phyloP scores from a whole-genome alignment of 2,888 invertebrate genomes.

The Synanthedon tipuliformis region DNA sequence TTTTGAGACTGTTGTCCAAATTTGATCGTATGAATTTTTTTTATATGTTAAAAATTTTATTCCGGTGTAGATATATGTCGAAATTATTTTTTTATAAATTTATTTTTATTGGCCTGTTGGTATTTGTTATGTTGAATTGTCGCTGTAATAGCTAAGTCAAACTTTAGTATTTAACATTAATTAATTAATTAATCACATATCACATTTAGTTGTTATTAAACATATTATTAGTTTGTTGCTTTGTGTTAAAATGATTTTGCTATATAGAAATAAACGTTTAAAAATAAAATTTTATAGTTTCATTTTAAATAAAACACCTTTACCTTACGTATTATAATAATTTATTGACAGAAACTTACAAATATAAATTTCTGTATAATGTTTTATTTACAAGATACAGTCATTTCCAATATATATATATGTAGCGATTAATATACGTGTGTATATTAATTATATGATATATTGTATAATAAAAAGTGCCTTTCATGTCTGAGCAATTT shows the following conservation, averaged over 20 bases:
- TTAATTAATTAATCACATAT: constrained; percentile 54
- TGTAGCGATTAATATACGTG: neutral
- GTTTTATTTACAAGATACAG: constrained; percentile 6
- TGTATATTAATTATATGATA: neutral
- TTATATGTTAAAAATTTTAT: constrained; percentile 38
- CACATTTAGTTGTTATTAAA: constrained; percentile 63
- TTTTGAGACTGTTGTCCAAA: constrained; percentile 67
- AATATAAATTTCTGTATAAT: neutral
- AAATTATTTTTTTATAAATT: constrained; percentile 53
- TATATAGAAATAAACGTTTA: constrained; percentile 62
- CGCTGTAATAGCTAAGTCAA: constrained; percentile 31
- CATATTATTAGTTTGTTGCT: constrained; percentile 58
- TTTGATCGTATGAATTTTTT: constrained; percentile 40
- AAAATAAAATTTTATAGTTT: constrained; percentile 15
- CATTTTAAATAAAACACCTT: neutral
- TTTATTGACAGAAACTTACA: neutral
- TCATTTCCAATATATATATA: constrained; percentile 1
- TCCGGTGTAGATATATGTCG: constrained; percentile 27
- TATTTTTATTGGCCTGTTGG: constrained; percentile 51
- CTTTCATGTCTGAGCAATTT: constrained; percentile 2
- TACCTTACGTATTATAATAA: neutral
- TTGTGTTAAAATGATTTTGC: constrained; percentile 60
- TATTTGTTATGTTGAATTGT: constrained; percentile 30
- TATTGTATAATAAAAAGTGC: neutral
- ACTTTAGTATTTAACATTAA: constrained; percentile 12